Conservation (phyloP, 2,888 invertebrate genomes). For the Andrena flavipes region DNA sequence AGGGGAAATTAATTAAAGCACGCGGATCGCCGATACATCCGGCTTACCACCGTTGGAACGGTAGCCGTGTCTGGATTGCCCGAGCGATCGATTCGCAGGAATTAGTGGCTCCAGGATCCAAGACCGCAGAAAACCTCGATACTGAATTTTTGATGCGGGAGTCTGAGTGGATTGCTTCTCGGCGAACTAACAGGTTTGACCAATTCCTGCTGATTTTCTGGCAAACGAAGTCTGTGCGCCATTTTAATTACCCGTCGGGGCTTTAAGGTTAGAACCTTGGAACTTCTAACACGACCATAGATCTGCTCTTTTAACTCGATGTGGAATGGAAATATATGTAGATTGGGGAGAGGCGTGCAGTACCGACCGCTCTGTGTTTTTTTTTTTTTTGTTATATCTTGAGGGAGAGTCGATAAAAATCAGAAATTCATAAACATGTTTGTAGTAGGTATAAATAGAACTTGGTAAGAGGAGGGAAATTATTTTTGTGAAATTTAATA, state of each 20-base stretch:
- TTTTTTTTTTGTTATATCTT: no score
- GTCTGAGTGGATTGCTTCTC: constrained; percentile 63
- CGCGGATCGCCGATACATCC: constrained; percentile 16
- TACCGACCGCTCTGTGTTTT: no score
- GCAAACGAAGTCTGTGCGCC: not conserved
- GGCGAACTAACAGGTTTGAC: not conserved
- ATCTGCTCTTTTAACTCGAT: not conserved
- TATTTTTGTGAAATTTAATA: no score
- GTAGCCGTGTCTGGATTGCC: constrained; percentile 20
- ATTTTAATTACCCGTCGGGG: not conserved
- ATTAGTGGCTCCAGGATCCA: constrained; percentile 25
- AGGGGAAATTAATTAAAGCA: constrained; percentile 62
- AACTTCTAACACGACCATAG: not conserved
- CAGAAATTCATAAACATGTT: no score
- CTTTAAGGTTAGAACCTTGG: not conserved
- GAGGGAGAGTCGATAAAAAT: no score
- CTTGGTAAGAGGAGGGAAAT: no score
- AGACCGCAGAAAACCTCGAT: constrained; percentile 54
- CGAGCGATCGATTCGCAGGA: constrained; percentile 32
- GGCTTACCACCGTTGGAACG: not conserved
- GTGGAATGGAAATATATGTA: not conserved
- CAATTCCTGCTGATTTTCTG: constrained; percentile 24
- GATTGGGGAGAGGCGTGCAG: not conserved
- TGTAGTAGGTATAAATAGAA: no score
- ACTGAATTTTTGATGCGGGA: constrained; percentile 62